Evolutionary conservation across 2,113 vertebrate species (phyloP).

Genomic region (Grammomys surdaster): DNA sequence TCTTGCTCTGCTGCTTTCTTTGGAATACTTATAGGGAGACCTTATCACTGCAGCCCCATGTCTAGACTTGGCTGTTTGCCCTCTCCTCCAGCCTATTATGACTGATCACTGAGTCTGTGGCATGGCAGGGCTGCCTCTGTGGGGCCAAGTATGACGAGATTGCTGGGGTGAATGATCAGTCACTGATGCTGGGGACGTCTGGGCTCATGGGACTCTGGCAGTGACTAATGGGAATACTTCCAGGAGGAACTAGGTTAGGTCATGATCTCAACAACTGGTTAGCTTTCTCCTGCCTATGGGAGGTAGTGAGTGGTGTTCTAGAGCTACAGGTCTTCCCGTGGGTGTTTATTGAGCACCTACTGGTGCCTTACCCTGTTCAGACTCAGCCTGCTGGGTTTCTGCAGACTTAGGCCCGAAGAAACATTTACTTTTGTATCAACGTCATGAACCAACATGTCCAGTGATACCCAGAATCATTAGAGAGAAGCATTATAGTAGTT

Average conservation of each 20-base stretch:
- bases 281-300: not conserved
- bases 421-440: not conserved
- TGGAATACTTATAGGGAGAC: not conserved
- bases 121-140: not conserved
- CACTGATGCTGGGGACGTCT: not conserved
- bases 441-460: not conserved
- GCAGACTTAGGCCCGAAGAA: not conserved
- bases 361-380: not conserved
- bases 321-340: not conserved
- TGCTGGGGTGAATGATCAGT: slow-evolving; percentile 19
- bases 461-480: not conserved
- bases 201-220: slow-evolving; percentile 21
- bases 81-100: not conserved
- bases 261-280: slow-evolving; percentile 22
- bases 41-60: not conserved
- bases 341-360: not conserved
- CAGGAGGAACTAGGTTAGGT: slow-evolving; percentile 41
- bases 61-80: not conserved
- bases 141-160: not conserved
- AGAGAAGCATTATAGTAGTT: not conserved
- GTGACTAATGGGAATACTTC: slow-evolving; percentile 61
- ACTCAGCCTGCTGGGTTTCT: not conserved
- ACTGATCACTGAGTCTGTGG: slow-evolving; percentile 2
- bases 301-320: not conserved
- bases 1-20: not conserved